Conservation (phyloP, 2,113 vertebrate genomes). For the Lagopus leucura region DNA sequence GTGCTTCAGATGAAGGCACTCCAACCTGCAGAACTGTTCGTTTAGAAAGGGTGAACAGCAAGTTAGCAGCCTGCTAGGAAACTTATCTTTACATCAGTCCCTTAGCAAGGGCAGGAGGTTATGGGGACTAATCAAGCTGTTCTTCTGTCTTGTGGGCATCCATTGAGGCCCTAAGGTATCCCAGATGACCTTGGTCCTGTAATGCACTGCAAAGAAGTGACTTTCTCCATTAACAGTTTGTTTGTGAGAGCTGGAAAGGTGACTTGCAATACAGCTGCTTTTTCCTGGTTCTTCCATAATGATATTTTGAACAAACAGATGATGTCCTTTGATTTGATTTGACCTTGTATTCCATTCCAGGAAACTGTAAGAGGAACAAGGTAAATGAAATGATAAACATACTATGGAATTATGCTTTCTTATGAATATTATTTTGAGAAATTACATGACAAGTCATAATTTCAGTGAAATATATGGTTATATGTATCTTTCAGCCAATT, state of each 20-base stretch:
- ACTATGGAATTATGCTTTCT: background rate
- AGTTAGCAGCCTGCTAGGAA: conserved; percentile 47
- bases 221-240: conserved; percentile 57
- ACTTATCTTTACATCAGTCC: conserved; percentile 30
- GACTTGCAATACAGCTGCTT: conserved; percentile 65
- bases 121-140: conserved; percentile 65
- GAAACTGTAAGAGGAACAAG: background rate
- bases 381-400: background rate
- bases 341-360: conserved; percentile 65
- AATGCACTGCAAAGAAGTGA: conserved; percentile 19
- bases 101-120: conserved; percentile 61
- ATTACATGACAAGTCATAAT: background rate
- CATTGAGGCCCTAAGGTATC: background rate
- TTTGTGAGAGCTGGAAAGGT: conserved; percentile 60
- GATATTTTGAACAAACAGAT: conserved; percentile 72
- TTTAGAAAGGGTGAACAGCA: conserved; percentile 13
- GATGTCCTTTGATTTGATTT: conserved; percentile 69
- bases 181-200: conserved; percentile 63
- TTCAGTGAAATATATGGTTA: background rate
- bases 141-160: conserved; percentile 13
- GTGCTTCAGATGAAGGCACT: background rate
- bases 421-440: background rate
- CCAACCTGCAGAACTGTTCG: background rate
- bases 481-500: background rate
- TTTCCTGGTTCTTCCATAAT: conserved; percentile 59